Base-by-base conservation (phyloP, 2,797 vertebrate genomes). In the Crenuchus spilurus region DNA sequence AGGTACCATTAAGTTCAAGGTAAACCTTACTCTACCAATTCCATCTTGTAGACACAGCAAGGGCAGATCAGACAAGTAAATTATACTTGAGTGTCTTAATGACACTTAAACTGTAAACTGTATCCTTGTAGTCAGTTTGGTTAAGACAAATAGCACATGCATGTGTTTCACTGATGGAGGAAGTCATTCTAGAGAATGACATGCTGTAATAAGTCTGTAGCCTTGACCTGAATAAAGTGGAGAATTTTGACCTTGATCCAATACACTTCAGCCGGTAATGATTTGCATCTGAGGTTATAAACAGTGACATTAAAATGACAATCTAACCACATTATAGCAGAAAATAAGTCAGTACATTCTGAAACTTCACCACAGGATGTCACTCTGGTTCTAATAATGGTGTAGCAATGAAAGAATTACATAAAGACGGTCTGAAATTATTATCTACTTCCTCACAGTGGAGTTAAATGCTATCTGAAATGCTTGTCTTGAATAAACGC, bases 331-430 rank as follows among this genome's bases (percentile, higher is more conserved):
- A 13, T 4, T n/a, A 5, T 31, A n/a, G 3, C 5, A n/a, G 52
- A 31, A 31, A 8, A 31, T 6, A 16, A 22, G 26, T 16, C 3
- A 6, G 52, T 33, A 28, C 35, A 46, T 60, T 42, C 62, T 5
- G 6, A n/a, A 31, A 11, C 4, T 68, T 79, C 20, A 42, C 66
- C 76, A 65, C 66, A 37, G 6, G 55, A 61, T 51, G 74, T 62
- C 74, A 67, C 49, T 71, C 54, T 57, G 65, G 33, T 37, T 57
- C 46, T 26, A 42, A 51, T 18, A 58, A 60, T 51, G 24, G 6
- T 28, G 28, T 16, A n/a, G 7, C 20, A 28, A 1, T 30, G 39
- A 7, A 13, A 41, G 3, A 7, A 28, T 6, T 0, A 20, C 41
- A 66, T 11, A 8, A 9, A 24, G 13, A 22, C 20, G n/a, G n/a